These are phyloP conservation scores for Xanthostigma xanthostigma DNA, from an alignment of 2,888 invertebrate species.

Conservation along the genomic window DNA sequence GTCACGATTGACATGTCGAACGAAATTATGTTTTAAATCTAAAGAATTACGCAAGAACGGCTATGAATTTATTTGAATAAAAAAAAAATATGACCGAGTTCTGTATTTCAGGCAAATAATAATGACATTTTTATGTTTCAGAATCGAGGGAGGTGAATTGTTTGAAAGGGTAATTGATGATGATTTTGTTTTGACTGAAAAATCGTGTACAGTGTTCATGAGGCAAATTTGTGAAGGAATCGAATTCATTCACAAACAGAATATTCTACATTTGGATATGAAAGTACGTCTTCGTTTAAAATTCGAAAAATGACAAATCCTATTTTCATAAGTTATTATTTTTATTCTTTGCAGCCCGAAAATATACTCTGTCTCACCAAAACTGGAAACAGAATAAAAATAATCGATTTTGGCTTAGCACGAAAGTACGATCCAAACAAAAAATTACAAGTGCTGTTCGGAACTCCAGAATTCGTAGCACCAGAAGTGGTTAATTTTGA, in stretches of 20 bases:
- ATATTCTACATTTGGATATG: conserved; percentile 92
- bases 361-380: conserved; percentile 93
- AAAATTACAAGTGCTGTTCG: conserved; percentile 86
- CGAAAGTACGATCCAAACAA: conserved; percentile 82
- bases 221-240: conserved; percentile 97
- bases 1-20: too few relatives aligned
- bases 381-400: conserved; percentile 94
- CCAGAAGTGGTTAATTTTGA: conserved; percentile 99
- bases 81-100: neutral
- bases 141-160: conserved; percentile 94
- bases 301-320: conserved; percentile 1
- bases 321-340: conserved; percentile 3
- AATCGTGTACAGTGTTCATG: conserved; percentile 92
- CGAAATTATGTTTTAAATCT: too few relatives aligned
- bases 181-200: conserved; percentile 92
- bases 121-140: conserved; percentile 30
- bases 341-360: conserved; percentile 60
- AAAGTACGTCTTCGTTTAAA: conserved; percentile 35
- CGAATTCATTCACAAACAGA: conserved; percentile 90
- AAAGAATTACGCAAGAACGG: conserved; percentile 2
- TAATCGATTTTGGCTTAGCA: conserved; percentile 96
- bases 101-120: neutral
- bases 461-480: conserved; percentile 97
- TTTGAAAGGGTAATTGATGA: conserved; percentile 98
- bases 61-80: conserved; percentile 11